phyloP scores from a whole-genome alignment of 2,888 invertebrate genomes.

The Synergus umbraculus region DNA sequence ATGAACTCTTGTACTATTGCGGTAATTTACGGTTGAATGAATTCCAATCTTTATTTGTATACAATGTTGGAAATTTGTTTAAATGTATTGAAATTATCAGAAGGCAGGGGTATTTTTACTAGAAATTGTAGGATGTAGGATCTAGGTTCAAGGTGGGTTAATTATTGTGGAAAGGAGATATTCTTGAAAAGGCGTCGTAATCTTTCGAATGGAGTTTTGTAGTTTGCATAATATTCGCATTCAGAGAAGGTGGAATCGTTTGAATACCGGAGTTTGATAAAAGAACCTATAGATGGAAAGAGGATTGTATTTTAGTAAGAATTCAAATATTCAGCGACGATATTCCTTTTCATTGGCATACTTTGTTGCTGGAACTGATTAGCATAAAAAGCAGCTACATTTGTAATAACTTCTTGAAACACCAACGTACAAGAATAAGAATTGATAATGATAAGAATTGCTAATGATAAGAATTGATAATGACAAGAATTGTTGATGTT shows the following conservation, averaged over 20 bases:
- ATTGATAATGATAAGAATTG: too few relatives aligned
- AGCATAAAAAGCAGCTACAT: too few relatives aligned
- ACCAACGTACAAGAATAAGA: too few relatives aligned
- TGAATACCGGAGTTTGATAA: neutral
- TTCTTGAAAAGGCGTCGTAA: neutral
- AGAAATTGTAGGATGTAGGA: neutral
- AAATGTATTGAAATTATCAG: neutral
- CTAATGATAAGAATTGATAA: too few relatives aligned
- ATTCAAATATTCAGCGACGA: neutral
- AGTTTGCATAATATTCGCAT: constrained; percentile 10
- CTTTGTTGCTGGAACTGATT: neutral
- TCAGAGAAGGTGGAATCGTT: neutral
- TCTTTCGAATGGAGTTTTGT: neutral
- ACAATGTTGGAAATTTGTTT: neutral
- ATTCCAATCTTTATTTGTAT: constrained; percentile 10
- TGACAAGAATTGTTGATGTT: too few relatives aligned
- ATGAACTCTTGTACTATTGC: constrained; percentile 1
- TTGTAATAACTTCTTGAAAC: too few relatives aligned
- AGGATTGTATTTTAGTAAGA: neutral
- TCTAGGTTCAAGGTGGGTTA: neutral
- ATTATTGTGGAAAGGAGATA: neutral
- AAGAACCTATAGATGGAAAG: neutral
- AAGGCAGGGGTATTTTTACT: neutral
- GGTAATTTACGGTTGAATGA: constrained; percentile 3
- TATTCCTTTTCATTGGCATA: constrained; percentile 6